Base-by-base conservation (phyloP, 2,888 invertebrate genomes). In the Glaucopsyche alexis region DNA sequence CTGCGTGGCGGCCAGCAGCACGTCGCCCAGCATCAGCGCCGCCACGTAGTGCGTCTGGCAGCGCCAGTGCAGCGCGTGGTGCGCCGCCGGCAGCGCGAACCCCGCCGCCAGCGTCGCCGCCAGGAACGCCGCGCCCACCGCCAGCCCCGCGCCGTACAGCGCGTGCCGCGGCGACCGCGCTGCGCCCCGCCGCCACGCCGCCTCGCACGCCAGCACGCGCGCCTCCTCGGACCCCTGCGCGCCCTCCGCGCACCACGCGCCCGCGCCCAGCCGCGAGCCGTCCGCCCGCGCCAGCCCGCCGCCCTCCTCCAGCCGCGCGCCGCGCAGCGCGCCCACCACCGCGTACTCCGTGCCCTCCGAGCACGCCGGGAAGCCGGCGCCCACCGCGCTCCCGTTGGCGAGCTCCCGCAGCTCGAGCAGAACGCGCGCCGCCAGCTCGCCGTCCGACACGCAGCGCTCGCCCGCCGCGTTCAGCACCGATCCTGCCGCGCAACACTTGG, bases 31-130 rank as follows among this genome's bases (percentile, higher is more conserved):
- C 87, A 97, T 94, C 78, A 97, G 94, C 84, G 97, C 96, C 76
- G 95, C 95, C 79, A 97, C 96, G 88, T 97, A 97, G 89, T 96
- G 95, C 78, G 97, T 97, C 92, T 97, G 97, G 85, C 97, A 97
- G 82, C 96, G 94, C 96, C 97, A 97, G 89, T 97, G 97, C 80
- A 97, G 94, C 77, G 96, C 96, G 91, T 97, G 97, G 90, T 96
- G 96, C 80, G 96, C 96, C 78, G 96, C 95, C 72, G 97, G 97
- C 85, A 97, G 93, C 80, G 97, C 93, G 82, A 95, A 96, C 19
- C 97, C 96, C 13, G 97, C 96, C 67, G 95, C 96, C 82, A 97
- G 89, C 72, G 97, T 97, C 19, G 96, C 96, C 60, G 96, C 95
- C 85, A 97, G 92, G 92, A 97, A 97, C 76, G 96, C 94, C 4